Evolutionary conservation across 1,140 invertebrate species (phyloP).

Genomic region (Neodiprion virginianus): DNA sequence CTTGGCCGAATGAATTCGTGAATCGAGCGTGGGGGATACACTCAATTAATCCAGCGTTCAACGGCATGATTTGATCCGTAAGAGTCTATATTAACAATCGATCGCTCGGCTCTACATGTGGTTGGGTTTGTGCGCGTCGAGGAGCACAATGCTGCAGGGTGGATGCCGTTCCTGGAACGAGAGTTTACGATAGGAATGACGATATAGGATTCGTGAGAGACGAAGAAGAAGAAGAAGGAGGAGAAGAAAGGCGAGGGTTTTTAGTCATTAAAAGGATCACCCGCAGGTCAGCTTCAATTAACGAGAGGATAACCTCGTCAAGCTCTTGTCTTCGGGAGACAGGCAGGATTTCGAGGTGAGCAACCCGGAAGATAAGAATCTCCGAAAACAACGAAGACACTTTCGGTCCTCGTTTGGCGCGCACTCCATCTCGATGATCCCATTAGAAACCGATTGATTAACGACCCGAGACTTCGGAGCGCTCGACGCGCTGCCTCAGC

Average conservation of each 20-base stretch:
- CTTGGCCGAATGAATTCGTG: too few relatives aligned
- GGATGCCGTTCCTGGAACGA: too few relatives aligned
- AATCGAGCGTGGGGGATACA: too few relatives aligned
- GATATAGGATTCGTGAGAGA: too few relatives aligned
- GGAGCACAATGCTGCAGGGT: too few relatives aligned
- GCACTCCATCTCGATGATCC: constrained; percentile 15
- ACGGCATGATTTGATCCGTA: too few relatives aligned
- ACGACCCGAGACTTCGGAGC: not conserved
- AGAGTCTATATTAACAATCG: too few relatives aligned
- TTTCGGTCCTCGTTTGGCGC: constrained; percentile 30
- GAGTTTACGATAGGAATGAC: too few relatives aligned
- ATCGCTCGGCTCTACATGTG: too few relatives aligned
- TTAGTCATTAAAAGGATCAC: not conserved
- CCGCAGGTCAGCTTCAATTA: not conserved
- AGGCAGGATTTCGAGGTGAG: not conserved
- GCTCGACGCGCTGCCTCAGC: not conserved
- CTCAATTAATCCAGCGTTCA: too few relatives aligned
- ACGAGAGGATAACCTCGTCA: not conserved
- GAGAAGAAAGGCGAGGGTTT: not conserved
- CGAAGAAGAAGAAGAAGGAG: too few relatives aligned
- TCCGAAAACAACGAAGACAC: constrained; percentile 12
- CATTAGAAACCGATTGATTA: constrained; percentile 3
- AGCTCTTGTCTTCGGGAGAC: not conserved
- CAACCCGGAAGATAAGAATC: not conserved
- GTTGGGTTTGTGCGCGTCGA: too few relatives aligned